Evolutionary conservation across 2,113 vertebrate species (phyloP), one percentile per base, ranked within the genome.

Genomic region (Coregonus clupeaformis): DNA sequence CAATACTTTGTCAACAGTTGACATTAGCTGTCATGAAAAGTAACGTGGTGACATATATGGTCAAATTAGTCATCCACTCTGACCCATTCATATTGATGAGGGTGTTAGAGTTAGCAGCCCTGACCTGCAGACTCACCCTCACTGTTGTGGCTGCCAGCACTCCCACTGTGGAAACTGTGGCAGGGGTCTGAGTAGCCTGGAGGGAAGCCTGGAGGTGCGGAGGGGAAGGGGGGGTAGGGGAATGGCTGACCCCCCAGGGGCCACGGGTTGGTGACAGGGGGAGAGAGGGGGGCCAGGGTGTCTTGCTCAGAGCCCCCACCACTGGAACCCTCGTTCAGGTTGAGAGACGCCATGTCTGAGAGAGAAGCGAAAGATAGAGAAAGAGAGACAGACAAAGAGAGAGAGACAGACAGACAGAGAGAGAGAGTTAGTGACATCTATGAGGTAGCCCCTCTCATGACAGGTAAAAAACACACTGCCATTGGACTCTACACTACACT

Each of bases 161-260:
- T 99, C 89, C 97, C 97, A 0, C 97, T 98, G 84, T 98, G 97
- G 2, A 96, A 99, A 91, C 96, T 96, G 73, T 98, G 98, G 88
- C 96, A 94, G 0, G 97, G 95, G 77, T 98, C 97, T 42, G 97
- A 96, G 91, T 98, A 99, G 1, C 96, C 96, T 0, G 97, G 95
- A 0, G 97, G 97, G 82, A 97, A 98, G 82, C 95, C 94, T 0
- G 97, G 93, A 63, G 96, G 95, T 32, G 95, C 95, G 5, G 95
- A 93, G 3, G 97, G 94, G 79, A 97, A 99, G 76, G 96, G 94
- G 57, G 91, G 92, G 84, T 96, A 98, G 0, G 97, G 94, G 80
- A 97, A 98, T 0, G 95, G 95, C 87, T 98, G 97, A 2, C 95
- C 95, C 4, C 95, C 95, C 78, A 98, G 68, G 0, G 97, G 96